Evolutionary conservation across 2,797 vertebrate species (phyloP).

Genomic region (Enteromius paludinosus): DNA sequence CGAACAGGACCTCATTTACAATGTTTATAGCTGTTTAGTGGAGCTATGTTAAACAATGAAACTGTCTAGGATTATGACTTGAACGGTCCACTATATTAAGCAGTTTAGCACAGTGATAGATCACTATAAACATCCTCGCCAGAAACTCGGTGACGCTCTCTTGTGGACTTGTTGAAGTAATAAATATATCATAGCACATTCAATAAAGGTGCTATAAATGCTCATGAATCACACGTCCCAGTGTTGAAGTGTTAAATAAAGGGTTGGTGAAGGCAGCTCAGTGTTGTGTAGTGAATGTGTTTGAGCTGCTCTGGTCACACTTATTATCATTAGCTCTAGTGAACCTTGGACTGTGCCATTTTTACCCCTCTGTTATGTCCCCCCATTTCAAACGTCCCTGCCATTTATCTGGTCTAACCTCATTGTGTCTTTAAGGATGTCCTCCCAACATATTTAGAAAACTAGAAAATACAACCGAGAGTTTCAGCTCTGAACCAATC

Average conservation of each 20-base stretch:
- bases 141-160: conserved; percentile 25
- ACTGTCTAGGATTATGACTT: not conserved
- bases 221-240: conserved; percentile 15
- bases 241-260: not conserved
- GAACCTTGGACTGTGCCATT: conserved; percentile 57
- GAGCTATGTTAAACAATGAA: not conserved
- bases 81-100: not conserved
- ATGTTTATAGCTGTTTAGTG: not conserved
- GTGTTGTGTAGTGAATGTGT: conserved; percentile 10
- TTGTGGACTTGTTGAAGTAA: conserved; percentile 47
- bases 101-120: not conserved
- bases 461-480: not conserved
- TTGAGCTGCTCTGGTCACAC: not conserved
- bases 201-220: conserved; percentile 14
- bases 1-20: not conserved
- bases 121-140: conserved; percentile 25
- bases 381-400: conserved; percentile 52
- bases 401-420: conserved; percentile 44
- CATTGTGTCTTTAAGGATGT: conserved; percentile 39
- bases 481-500: not conserved
- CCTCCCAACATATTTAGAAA: not conserved
- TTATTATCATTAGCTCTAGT: conserved; percentile 27
- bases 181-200: conserved; percentile 19
- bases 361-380: conserved; percentile 45
- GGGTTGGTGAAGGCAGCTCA: not conserved